Conservation (phyloP, 2,113 vertebrate species). For the Procavia capensis region DNA sequence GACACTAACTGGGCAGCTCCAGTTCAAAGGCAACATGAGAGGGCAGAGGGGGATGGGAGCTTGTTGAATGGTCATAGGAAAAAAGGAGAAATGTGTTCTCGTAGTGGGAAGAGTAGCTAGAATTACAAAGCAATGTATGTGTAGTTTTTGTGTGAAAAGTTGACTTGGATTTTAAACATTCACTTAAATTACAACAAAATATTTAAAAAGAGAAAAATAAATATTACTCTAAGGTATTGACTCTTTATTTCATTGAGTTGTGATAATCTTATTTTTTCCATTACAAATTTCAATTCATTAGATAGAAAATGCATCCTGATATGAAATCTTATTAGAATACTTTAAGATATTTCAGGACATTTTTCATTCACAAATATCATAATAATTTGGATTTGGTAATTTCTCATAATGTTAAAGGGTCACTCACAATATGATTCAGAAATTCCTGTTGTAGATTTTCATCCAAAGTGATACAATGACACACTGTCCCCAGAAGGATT, state of each 20-base stretch:
- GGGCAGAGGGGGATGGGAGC: too few species aligned
- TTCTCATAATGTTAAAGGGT: background rate
- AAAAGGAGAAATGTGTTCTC: too few species aligned
- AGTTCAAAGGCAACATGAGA: too few species aligned
- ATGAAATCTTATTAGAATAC: background rate
- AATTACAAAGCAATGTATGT: too few species aligned
- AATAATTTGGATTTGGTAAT: background rate
- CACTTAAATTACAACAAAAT: too few species aligned
- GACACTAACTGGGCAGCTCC: too few species aligned
- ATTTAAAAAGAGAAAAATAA: too few species aligned
- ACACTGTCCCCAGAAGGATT: background rate
- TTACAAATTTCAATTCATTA: background rate
- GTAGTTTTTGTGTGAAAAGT: too few species aligned
- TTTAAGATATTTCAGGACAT: background rate
- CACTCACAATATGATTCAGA: background rate
- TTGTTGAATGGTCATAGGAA: too few species aligned
- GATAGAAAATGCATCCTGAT: background rate
- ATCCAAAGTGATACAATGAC: background rate
- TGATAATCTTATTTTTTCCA: background rate
- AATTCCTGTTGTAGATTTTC: background rate
- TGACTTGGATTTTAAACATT: too few species aligned
- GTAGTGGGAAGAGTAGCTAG: too few species aligned
- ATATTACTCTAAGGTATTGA: background rate
- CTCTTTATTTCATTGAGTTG: background rate
- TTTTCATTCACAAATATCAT: background rate